These are phyloP conservation scores for Osmerus mordax DNA, from an alignment of 2,113 vertebrate genomes.

Conservation along the genomic window DNA sequence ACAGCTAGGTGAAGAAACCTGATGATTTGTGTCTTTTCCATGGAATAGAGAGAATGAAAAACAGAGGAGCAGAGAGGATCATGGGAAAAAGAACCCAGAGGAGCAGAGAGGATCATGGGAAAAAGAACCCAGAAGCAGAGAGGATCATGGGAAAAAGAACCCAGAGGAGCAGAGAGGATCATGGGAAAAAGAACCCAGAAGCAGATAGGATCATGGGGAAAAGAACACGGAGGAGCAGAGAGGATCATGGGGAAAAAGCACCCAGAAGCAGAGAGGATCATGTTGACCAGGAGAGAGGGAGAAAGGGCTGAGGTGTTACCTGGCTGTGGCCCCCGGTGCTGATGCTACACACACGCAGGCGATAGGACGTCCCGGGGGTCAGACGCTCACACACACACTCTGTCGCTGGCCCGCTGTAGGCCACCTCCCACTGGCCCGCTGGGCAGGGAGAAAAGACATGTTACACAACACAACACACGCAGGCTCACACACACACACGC, in stretches of 20 bases:
- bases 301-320: conserved; percentile 60
- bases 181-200: too few relatives aligned
- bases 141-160: background rate
- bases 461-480: conserved; percentile 14
- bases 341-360: conserved; percentile 90
- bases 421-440: conserved; percentile 90
- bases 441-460: background rate
- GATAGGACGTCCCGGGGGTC: conserved; percentile 89
- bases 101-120: too few relatives aligned
- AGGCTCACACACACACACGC: conserved; percentile 25
- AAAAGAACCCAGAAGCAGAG: too few relatives aligned
- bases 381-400: conserved; percentile 85
- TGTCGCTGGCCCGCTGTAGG: conserved; percentile 86
- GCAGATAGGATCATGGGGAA: background rate
- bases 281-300: background rate
- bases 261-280: background rate
- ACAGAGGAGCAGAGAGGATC: too few relatives aligned
- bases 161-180: background rate
- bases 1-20: too few relatives aligned
- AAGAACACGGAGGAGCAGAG: too few relatives aligned
- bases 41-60: too few relatives aligned
- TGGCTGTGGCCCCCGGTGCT: conserved; percentile 94
- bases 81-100: too few relatives aligned
- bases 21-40: too few relatives aligned
- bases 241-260: background rate